Base-by-base conservation (phyloP, 2,888 invertebrate species). In the Cataglyphis rosenhaueri region DNA sequence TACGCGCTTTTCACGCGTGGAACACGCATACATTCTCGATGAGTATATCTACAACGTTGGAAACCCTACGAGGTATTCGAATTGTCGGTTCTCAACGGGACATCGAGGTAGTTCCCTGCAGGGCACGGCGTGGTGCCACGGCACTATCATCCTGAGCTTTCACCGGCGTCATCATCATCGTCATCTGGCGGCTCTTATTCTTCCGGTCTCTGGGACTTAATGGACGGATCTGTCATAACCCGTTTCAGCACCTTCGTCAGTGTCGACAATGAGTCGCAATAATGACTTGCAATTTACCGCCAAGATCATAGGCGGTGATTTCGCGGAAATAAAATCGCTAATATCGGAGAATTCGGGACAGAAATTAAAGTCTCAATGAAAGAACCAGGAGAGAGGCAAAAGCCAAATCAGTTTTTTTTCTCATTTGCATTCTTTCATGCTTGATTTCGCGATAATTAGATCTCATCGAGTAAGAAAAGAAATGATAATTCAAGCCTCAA, bases 61-160 rank as follows among this genome's bases (percentile, higher is more conserved):
- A 87, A 88, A 88, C 85, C 81, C 83, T 38, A 84, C 81, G 87
- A 88, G 85, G 89, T 90, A 91, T 89, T 84, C 82, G 85, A 91
- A 90, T 87, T 82, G 89, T 89, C 85, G 86, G 85, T 82, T 88
- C 88, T 81, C 89, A 85, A 87, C 89, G 87, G 89, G 89, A 89
- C 88, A 89, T 90, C 91, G 87, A 86, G 89, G 88, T 82, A 88
- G 89, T 86, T 88, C 90, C 92, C 92, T 85, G 91, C 89, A 81
- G 91, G 81, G 91, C 92, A 88, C 92, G 83, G 90, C 92, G 88
- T 92, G 92, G 88, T 90, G 91, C 91, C 91, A 82, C 82, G 87
- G 81, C 79, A 84, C 85, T 91, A 91, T 91, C 91, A 88, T 90
- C 90, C 85, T 76, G 86, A 89, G 88, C 90, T 89, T 90, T 91